phyloP scores from a whole-genome alignment of 2,113 vertebrate species.

The Neopipo cinnamomea region DNA sequence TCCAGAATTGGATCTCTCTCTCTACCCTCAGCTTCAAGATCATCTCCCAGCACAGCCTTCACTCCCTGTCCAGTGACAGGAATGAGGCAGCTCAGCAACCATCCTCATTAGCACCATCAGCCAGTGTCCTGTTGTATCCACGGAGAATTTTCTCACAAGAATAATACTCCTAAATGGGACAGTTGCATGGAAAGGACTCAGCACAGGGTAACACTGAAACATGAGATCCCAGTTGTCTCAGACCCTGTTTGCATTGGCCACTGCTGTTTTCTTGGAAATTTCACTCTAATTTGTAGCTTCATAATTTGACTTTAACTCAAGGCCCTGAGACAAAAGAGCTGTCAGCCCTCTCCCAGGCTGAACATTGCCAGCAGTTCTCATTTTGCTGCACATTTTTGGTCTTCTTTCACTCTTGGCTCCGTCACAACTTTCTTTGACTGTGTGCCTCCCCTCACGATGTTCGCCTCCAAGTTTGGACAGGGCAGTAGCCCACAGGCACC shows the following conservation, averaged over 20 bases:
- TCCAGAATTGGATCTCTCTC: neutral
- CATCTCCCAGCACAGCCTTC: neutral
- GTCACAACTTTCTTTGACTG: neutral
- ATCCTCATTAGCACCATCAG: neutral
- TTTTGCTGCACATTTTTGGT: neutral
- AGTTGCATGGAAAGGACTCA: neutral
- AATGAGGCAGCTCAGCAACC: neutral
- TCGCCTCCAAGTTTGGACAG: neutral
- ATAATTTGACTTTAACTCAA: neutral
- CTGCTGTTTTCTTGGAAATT: neutral
- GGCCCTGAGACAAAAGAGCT: neutral
- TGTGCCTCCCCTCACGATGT: neutral
- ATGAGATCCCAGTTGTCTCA: neutral
- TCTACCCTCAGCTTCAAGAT: neutral
- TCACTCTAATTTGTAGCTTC: neutral
- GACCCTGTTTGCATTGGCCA: neutral
- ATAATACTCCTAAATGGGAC: fast-evolving
- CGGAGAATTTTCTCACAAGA: neutral
- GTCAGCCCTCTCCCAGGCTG: neutral
- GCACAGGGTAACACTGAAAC: neutral
- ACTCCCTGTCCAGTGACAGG: neutral
- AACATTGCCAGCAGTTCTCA: neutral
- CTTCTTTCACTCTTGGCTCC: neutral
- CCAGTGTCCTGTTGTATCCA: fast-evolving
- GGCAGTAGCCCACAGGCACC: neutral